phyloP scores from a whole-genome alignment of 2,888 invertebrate species.

The Drosophila mimica region DNA sequence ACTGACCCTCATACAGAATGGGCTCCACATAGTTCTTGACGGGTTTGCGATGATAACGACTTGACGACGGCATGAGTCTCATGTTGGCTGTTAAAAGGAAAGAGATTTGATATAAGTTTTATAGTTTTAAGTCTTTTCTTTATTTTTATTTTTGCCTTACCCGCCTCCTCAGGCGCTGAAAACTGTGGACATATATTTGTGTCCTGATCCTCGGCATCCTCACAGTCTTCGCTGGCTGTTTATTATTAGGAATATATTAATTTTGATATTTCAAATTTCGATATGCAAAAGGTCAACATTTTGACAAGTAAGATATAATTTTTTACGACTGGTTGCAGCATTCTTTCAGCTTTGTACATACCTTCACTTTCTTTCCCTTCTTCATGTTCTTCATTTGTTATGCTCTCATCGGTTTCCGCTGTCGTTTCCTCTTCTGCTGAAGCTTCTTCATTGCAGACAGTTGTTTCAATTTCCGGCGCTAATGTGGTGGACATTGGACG shows the following conservation, averaged over 20 bases:
- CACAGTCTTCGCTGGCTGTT: constrained; percentile 19
- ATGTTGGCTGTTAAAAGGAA: constrained; percentile 13
- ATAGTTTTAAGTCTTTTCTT: not conserved
- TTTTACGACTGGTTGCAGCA: not conserved
- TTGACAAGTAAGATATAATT: not conserved
- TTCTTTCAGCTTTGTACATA: constrained; percentile 15
- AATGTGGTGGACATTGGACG: constrained; percentile 20
- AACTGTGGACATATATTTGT: constrained; percentile 70
- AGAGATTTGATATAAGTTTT: not conserved
- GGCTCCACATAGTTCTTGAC: constrained; percentile 73
- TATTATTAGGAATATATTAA: not conserved
- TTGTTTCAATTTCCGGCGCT: constrained; percentile 17
- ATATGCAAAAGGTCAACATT: not conserved
- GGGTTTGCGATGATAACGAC: constrained; percentile 54
- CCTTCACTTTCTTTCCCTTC: constrained; percentile 37
- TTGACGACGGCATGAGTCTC: not conserved
- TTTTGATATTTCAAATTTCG: not conserved
- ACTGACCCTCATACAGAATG: constrained; percentile 65
- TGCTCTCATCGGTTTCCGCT: constrained; percentile 15
- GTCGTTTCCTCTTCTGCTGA: constrained; percentile 15
- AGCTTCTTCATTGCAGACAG: constrained; percentile 40
- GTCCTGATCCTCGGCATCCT: constrained; percentile 55
- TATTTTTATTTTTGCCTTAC: constrained; percentile 7
- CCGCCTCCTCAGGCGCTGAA: constrained; percentile 34
- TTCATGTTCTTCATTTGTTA: not conserved